Evolutionary conservation across 1,140 invertebrate species (phyloP).

Genomic region (Pygmarrhopalites habei): DNA sequence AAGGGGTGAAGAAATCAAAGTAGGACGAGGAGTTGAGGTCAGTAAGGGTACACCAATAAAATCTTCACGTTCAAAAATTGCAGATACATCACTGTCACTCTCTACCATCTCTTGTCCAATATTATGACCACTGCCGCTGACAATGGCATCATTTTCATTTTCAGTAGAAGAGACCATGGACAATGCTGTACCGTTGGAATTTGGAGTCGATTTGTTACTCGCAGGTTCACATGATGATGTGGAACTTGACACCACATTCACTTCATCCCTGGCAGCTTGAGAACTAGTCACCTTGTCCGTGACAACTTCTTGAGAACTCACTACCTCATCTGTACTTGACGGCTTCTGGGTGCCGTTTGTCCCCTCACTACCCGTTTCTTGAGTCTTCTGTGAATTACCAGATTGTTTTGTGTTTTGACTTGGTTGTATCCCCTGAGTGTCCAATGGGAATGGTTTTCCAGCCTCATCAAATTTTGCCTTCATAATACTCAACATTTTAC

Average conservation of each 20-base stretch:
- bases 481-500: conserved; percentile 14
- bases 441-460: conserved; percentile 8
- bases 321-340: too few relatives aligned
- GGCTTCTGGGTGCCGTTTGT: too few relatives aligned
- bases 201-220: neutral
- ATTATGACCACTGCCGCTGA: too few relatives aligned
- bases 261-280: neutral
- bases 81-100: neutral
- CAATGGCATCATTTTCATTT: conserved; percentile 2
- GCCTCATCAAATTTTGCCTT: neutral
- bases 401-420: neutral
- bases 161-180: too few relatives aligned
- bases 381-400: neutral
- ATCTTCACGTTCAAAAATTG: neutral
- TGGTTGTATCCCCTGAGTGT: neutral
- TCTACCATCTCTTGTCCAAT: too few relatives aligned
- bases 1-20: too few relatives aligned
- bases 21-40: neutral
- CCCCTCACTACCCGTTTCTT: too few relatives aligned
- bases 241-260: neutral
- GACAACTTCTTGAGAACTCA: too few relatives aligned
- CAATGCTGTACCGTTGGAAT: neutral
- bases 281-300: too few relatives aligned
- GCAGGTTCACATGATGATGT: neutral
- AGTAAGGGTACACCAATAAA: neutral